Evolutionary conservation across 2,797 vertebrate species (phyloP).

Genomic region (Xyrichtys novacula): DNA sequence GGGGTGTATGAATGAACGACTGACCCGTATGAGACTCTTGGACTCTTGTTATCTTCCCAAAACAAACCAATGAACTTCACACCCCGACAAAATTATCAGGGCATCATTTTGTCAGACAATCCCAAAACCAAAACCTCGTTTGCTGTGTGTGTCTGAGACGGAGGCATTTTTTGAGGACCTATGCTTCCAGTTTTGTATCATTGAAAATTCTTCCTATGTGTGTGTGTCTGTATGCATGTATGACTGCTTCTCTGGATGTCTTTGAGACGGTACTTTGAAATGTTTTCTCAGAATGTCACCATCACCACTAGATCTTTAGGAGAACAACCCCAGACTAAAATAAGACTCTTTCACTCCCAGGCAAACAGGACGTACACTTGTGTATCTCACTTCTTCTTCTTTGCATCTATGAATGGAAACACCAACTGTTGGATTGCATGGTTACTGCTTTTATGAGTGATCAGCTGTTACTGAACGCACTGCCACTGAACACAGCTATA

Average conservation of each 20-base stretch:
- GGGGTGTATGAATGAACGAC: constrained; percentile 27
- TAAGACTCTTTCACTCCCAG: constrained; percentile 33
- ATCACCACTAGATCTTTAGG: constrained; percentile 25
- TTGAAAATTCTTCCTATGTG: constrained; percentile 26
- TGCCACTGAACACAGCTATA: constrained; percentile 58
- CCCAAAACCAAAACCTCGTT: constrained; percentile 59
- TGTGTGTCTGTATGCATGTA: constrained; percentile 28
- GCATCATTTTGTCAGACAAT: constrained; percentile 76
- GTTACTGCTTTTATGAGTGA: constrained; percentile 62
- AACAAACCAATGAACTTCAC: constrained; percentile 53
- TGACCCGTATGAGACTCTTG: constrained; percentile 31
- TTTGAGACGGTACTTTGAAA: constrained; percentile 63
- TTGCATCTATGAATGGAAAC: constrained; percentile 60
- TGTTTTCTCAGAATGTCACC: constrained; percentile 63
- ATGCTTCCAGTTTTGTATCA: constrained; percentile 62
- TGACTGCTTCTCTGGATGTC: constrained; percentile 35
- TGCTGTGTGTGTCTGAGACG: constrained; percentile 35
- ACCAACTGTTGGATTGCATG: constrained; percentile 60
- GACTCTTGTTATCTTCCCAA: constrained; percentile 55
- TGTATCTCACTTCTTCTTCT: constrained; percentile 43
- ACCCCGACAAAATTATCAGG: constrained; percentile 59
- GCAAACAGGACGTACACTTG: constrained; percentile 24
- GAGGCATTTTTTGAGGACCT: constrained; percentile 27
- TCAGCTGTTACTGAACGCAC: constrained; percentile 75
- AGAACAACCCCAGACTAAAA: constrained; percentile 23